A percentile compares a stretch with the other conserved stretches of the same genome.
Conservation (phyloP, 2,113 vertebrate species). For the Carollia perspicillata region DNA sequence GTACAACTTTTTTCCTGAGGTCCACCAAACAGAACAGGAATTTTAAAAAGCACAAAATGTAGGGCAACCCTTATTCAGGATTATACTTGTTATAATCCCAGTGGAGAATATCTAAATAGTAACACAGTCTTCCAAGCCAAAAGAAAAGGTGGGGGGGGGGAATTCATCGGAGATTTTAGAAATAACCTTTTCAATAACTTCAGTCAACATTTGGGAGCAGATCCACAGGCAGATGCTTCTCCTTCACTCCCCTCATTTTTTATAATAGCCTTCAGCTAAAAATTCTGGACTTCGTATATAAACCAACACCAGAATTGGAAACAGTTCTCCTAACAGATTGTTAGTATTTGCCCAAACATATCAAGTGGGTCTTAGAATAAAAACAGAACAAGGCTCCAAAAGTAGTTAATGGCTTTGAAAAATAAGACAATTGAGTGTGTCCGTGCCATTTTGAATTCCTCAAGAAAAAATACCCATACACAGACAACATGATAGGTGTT, state of each 20-base stretch:
- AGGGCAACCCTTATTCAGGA: neutral
- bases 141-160: neutral
- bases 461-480: neutral
- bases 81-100: neutral
- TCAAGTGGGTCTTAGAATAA: neutral
- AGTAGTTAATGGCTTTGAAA: neutral
- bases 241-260: neutral
- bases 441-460: neutral
- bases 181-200: constrained; percentile 14
- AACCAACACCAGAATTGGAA: neutral
- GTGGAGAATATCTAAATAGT: neutral
- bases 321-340: neutral
- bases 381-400: neutral
- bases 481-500: neutral
- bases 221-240: neutral
- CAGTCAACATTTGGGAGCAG: neutral
- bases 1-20: neutral
- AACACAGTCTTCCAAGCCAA: neutral
- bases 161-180: neutral
- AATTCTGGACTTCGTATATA: neutral
- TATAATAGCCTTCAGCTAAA: neutral
- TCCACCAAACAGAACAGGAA: neutral
- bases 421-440: neutral
- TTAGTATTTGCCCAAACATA: neutral
- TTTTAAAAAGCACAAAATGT: neutral